phyloP scores from a whole-genome alignment of 2,888 invertebrate genomes.

The Eurytoma californica region DNA sequence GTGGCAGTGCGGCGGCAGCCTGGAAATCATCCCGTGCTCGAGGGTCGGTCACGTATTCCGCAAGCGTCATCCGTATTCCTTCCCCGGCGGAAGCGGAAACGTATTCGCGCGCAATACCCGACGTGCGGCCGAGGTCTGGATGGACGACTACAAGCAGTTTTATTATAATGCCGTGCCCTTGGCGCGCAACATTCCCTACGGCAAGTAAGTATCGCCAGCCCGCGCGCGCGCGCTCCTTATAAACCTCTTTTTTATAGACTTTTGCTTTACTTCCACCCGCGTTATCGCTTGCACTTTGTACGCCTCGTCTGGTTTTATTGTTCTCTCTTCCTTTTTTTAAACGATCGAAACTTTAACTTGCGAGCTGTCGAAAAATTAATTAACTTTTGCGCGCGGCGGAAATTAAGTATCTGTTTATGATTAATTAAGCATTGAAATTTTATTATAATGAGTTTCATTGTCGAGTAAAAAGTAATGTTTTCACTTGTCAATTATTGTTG shows the following conservation, averaged over 20 bases:
- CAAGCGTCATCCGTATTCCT: constrained; percentile 98
- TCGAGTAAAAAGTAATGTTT: no score
- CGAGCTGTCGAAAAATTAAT: no score
- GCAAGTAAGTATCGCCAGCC: constrained; percentile 83
- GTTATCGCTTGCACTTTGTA: neutral
- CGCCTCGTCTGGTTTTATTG: no score
- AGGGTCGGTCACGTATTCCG: constrained; percentile 95
- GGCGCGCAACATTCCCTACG: constrained; percentile 91
- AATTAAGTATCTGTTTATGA: no score
- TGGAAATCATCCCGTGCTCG: constrained; percentile 98
- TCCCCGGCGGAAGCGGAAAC: constrained; percentile 97
- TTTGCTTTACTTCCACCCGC: neutral
- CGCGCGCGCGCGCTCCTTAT: neutral
- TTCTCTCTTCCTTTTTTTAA: no score
- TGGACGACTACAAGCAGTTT: constrained; percentile 98
- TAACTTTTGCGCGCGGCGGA: no score
- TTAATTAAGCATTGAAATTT: no score
- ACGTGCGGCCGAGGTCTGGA: constrained; percentile 99
- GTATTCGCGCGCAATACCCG: constrained; percentile 97
- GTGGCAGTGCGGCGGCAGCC: constrained; percentile 98
- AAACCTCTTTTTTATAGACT: neutral
- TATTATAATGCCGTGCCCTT: constrained; percentile 95
- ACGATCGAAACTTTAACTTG: no score
- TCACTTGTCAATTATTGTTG: no score
- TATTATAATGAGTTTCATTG: no score